Percentiles rank a stretch among this genome's conserved stretches.
Evolutionary conservation across 2,888 invertebrate genomes (phyloP).

Genomic region (Dasysyrphus tricinctus): DNA sequence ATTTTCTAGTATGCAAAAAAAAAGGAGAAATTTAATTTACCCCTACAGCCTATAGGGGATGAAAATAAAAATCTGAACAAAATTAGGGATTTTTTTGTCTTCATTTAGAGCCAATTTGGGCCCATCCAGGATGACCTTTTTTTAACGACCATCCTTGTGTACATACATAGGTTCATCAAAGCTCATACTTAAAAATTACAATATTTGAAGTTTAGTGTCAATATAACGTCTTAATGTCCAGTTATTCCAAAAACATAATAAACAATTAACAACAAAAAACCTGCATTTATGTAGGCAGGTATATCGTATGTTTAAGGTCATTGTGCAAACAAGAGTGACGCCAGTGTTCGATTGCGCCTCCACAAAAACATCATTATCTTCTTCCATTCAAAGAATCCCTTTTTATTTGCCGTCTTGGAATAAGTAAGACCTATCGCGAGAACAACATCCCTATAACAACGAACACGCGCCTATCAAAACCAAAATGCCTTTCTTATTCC

Average conservation of each 20-base stretch:
- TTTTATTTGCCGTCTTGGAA: slow-evolving; percentile 43
- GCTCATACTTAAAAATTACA: not conserved
- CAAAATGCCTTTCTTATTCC: slow-evolving; percentile 21
- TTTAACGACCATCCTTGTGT: too few relatives aligned
- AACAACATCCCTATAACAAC: slow-evolving; percentile 40
- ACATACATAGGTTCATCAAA: too few relatives aligned
- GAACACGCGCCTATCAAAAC: slow-evolving; percentile 64
- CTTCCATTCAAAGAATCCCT: slow-evolving; percentile 11
- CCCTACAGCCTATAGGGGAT: too few relatives aligned
- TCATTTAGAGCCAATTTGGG: too few relatives aligned
- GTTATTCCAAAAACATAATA: slow-evolving; percentile 12
- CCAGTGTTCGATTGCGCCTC: slow-evolving; percentile 43
- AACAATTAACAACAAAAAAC: not conserved
- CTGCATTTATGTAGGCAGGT: not conserved
- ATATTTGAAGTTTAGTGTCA: slow-evolving; percentile 9
- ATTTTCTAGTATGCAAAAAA: too few relatives aligned
- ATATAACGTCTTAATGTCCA: not conserved
- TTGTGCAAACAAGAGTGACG: slow-evolving; percentile 33
- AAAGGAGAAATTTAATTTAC: too few relatives aligned
- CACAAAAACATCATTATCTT: slow-evolving; percentile 54
- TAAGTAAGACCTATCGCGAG: slow-evolving; percentile 30
- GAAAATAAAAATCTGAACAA: too few relatives aligned
- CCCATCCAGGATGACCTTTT: too few relatives aligned
- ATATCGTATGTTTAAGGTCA: not conserved
- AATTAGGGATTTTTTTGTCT: too few relatives aligned